Base-by-base conservation (phyloP, 2,888 invertebrate species). In the Ceraclea dissimilis region DNA sequence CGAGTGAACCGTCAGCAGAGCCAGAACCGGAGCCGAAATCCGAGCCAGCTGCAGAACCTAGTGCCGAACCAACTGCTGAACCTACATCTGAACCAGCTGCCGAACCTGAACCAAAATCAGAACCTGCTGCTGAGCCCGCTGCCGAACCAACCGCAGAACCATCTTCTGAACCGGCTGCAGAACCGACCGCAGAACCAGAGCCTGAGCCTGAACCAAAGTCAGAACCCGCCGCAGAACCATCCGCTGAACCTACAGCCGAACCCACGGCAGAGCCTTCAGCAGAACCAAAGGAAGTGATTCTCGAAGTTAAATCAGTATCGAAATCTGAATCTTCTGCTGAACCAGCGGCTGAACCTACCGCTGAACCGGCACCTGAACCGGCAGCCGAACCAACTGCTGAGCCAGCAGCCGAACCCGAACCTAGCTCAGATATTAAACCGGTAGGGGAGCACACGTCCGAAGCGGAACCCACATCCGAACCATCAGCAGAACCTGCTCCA, bases 61-160 rank as follows among this genome's bases (percentile, higher is more conserved):
- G 39, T 10, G 16, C 56, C 13, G 56, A 52, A 48, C 56, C 47
- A 33, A 52, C 21, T n/a, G 65, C 19, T 8, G 67, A 68, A 62
- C 65, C 70, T n/a, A 59, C 63, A 34, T 55, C 69, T 1, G 69
- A 71, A 63, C 68, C 71, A 11, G 56, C 53, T 39, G 44, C 62
- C 19, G 61, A 58, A 61, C 61, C 65, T 18, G 59, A 59, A 39
- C 56, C 61, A 2, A 20, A 39, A 17, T 16, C 54, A 26, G 55
- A 59, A 58, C 59, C 60, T 2, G 22, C 26, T 47, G 54, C 62
- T 0, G 64, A 66, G 58, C 63, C 66, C 11, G 55, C 65, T 46
- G 55, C 68, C 51, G 66, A 66, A 61, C 63, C 67, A 1, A 55
- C 59, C 21, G 21, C 65, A 17, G 60, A 57, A 61, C 61, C 65